These are phyloP conservation scores for Spodoptera frugiperda DNA, from an alignment of 1,140 invertebrate genomes.

Conservation along the genomic window DNA sequence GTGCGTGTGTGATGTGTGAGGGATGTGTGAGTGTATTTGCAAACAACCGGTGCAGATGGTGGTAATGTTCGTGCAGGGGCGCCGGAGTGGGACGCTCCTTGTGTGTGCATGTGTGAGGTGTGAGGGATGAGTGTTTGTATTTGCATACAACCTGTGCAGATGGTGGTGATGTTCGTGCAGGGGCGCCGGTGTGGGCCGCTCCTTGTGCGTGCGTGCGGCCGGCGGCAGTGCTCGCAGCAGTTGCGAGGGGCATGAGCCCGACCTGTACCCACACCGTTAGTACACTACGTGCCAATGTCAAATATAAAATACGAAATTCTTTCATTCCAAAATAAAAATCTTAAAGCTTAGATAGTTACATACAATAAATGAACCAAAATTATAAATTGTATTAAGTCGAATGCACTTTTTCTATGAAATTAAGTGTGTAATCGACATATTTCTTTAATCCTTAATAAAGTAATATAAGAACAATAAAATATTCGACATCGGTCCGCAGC, in stretches of 20 bases:
- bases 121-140: conserved; percentile 20
- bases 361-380: neutral
- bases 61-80: conserved; percentile 56
- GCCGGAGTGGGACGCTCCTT: conserved; percentile 86
- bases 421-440: no score
- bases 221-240: conserved; percentile 88
- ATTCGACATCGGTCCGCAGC: neutral
- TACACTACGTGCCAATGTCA: conserved; percentile 5
- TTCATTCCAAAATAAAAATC: neutral
- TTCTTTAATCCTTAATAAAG: neutral
- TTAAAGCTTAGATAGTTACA: neutral
- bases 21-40: conserved; percentile 27
- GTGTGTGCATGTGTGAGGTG: neutral
- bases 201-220: conserved; percentile 83
- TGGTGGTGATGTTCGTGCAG: conserved; percentile 64
- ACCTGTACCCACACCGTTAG: conserved; percentile 86
- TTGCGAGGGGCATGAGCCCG: conserved; percentile 96
- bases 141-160: conserved; percentile 63
- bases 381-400: no score
- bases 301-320: neutral
- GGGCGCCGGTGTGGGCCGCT: conserved; percentile 83
- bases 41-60: conserved; percentile 64
- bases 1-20: neutral
- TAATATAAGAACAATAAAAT: neutral
- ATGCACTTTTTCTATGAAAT: no score